These are phyloP conservation scores for Synergus umbraculus DNA, from an alignment of 2,888 invertebrate genomes.

Conservation along the genomic window DNA sequence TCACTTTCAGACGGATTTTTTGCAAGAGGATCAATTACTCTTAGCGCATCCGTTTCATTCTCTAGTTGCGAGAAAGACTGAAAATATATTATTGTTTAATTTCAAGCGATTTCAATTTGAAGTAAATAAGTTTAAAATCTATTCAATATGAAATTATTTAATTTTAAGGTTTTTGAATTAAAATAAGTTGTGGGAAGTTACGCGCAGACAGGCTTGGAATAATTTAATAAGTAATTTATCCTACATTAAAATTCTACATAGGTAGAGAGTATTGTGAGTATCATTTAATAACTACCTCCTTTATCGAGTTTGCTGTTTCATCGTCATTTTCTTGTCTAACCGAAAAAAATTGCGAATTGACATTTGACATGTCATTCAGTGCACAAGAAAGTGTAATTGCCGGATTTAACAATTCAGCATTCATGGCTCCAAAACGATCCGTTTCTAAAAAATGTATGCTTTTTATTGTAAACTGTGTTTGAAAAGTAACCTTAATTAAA, in stretches of 20 bases:
- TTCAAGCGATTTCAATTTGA: neutral
- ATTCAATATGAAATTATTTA: no score
- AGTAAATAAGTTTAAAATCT: neutral
- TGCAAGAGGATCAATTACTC: neutral
- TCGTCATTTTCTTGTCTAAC: neutral
- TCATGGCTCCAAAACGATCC: neutral
- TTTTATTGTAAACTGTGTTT: neutral
- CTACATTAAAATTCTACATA: no score
- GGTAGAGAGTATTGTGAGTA: neutral
- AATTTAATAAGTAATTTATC: no score
- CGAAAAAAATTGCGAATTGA: neutral
- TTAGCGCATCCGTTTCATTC: neutral
- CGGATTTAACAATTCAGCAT: neutral
- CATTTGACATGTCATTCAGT: neutral
- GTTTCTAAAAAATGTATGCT: neutral
- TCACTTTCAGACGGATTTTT: neutral
- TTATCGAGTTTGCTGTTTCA: neutral
- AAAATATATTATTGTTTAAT: constrained; percentile 6
- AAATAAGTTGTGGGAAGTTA: no score
- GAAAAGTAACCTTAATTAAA: no score
- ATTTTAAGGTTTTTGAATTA: neutral
- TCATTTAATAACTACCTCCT: neutral
- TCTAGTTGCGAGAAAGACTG: neutral
- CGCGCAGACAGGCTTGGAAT: no score
- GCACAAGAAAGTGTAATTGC: neutral